Conservation (phyloP, 2,797 vertebrate genomes). For the Oreortyx pictus region DNA sequence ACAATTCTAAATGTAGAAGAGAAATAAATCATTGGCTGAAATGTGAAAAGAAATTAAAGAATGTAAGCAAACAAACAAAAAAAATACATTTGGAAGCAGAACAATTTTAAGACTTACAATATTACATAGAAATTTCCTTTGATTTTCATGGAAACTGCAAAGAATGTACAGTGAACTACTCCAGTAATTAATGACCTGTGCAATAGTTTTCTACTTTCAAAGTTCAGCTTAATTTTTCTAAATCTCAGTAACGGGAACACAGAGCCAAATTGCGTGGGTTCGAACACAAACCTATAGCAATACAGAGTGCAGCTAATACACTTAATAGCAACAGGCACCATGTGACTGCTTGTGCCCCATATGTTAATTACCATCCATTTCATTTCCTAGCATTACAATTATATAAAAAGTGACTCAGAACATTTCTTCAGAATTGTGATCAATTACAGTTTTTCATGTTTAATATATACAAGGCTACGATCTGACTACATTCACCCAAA, state of each 20-base stretch:
- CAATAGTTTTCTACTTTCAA: neutral
- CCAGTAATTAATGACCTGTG: slow-evolving; percentile 14
- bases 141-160: slow-evolving; percentile 9
- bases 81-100: neutral
- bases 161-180: neutral
- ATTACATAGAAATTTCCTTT: neutral
- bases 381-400: slow-evolving; percentile 47
- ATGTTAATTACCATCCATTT: slow-evolving; percentile 27
- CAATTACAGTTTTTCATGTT: slow-evolving; percentile 20
- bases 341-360: neutral
- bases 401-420: slow-evolving; percentile 35
- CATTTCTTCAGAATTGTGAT: slow-evolving; percentile 2
- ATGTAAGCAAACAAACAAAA: neutral
- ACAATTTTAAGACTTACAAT: neutral
- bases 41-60: neutral
- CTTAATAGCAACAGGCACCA: slow-evolving; percentile 67
- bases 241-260: neutral
- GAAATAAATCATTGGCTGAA: slow-evolving; percentile 3
- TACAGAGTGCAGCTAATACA: neutral
- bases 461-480: neutral
- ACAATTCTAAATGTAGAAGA: neutral
- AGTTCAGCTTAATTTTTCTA: neutral
- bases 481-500: slow-evolving; percentile 5
- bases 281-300: slow-evolving; percentile 13
- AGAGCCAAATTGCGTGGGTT: neutral